These are phyloP conservation scores for Chloroclysta siterata DNA, from an alignment of 2,888 invertebrate genomes.

Conservation along the genomic window DNA sequence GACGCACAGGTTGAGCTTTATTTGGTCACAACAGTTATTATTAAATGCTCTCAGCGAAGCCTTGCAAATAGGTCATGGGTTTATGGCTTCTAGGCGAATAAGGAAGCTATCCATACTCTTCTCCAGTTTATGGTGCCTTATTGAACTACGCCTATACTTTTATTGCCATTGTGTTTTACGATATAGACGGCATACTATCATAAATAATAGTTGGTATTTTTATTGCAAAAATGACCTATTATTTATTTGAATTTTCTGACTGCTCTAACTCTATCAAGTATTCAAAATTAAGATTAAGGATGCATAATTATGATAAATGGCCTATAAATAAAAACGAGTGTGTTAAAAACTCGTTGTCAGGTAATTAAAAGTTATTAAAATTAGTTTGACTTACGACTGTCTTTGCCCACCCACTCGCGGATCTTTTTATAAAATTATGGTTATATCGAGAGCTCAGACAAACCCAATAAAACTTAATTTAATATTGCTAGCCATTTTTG, in stretches of 20 bases:
- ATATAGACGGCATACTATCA: not conserved
- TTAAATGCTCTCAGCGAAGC: slow-evolving; percentile 47
- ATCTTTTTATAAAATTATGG: not conserved
- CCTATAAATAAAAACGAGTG: not conserved
- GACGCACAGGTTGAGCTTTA: not conserved
- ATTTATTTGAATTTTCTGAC: not conserved
- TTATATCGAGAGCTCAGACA: no score
- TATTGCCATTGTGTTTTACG: slow-evolving; percentile 7
- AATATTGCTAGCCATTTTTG: not conserved
- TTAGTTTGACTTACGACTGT: not conserved
- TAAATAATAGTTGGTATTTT: slow-evolving; percentile 2
- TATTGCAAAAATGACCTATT: not conserved
- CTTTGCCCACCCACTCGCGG: not conserved
- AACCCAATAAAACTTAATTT: not conserved
- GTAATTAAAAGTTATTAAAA: slow-evolving; percentile 5
- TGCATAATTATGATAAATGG: not conserved
- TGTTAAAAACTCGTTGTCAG: not conserved
- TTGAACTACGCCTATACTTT: slow-evolving; percentile 1
- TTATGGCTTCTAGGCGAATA: slow-evolving; percentile 41
- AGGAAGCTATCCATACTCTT: slow-evolving; percentile 37
- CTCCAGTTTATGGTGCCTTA: not conserved
- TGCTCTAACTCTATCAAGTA: not conserved
- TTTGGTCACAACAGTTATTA: slow-evolving; percentile 41
- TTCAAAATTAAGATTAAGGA: slow-evolving; percentile 5
- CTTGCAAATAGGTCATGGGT: slow-evolving; percentile 45